Conservation (phyloP, 2,797 vertebrate genomes). For the Onychomys arenicola region DNA sequence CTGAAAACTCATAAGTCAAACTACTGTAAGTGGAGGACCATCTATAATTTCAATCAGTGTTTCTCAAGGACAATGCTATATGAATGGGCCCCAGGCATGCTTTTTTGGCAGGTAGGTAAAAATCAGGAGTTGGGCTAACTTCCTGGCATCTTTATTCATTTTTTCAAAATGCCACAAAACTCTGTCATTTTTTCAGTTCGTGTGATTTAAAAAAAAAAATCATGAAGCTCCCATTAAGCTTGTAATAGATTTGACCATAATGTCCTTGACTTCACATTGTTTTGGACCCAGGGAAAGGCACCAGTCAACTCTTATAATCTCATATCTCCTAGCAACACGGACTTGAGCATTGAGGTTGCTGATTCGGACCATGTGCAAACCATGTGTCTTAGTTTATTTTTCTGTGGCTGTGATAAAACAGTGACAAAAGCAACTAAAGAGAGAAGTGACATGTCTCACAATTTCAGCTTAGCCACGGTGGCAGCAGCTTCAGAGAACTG, state of each 20-base stretch:
- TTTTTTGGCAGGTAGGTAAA: background rate
- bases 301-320: background rate
- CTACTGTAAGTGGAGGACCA: background rate
- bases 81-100: rapidly evolving
- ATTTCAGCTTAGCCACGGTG: background rate
- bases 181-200: background rate
- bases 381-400: background rate
- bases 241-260: background rate
- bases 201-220: background rate
- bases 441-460: background rate
- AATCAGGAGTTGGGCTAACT: background rate
- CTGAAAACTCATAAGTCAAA: background rate
- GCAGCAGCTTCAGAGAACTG: background rate
- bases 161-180: background rate
- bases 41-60: background rate
- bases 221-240: background rate
- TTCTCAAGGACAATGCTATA: background rate
- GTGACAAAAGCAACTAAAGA: background rate
- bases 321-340: background rate
- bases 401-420: background rate
- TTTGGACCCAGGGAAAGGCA: background rate
- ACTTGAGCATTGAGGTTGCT: background rate
- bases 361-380: background rate
- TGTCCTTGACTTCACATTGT: background rate
- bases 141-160: background rate